Base-by-base conservation (phyloP, 2,113 vertebrate species). In the Leptobrachium ailaonicum region DNA sequence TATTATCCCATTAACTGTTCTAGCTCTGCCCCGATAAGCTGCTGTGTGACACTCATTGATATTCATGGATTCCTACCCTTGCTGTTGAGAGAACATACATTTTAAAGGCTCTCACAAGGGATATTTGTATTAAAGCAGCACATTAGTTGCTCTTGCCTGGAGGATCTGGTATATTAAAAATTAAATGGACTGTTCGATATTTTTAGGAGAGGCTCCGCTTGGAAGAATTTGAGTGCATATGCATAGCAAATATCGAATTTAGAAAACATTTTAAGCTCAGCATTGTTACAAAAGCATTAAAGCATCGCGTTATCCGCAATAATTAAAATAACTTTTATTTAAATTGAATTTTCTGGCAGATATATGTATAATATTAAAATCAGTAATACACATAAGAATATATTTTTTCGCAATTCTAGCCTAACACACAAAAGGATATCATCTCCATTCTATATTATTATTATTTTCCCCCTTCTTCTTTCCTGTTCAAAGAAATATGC, bases 121-220 rank as follows among this genome's bases (percentile, higher is more conserved):
- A 85, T 54, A 79, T 85, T 88, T 86, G 82, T 80, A 87, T 88
- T 86, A 91, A 90, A 90, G 83, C 86, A 62, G 76, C 82, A 83
- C 78, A 86, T 87, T 88, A 85, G 78, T 82, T 86, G 82, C 79
- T 66, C 82, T 66, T 84, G 86, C 86, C 86, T 84, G n/a, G 80
- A 90, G 84, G 81, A 85, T 84, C 76, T 84, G 87, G 86, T 83
- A 77, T 86, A 79, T 83, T 83, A 85, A 84, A 86, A 87, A 84
- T 75, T 85, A 85, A 83, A 79, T 75, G 80, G 73, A 79, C 72
- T 32, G 75, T 86, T 88, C 83, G 80, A 10, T 82, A 85, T 88
- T 84, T 32, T 85, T 82, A 86, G 87, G 83, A 87, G 87, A 85
- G 82, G 64, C 81, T 85, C 63, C 86, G 63, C 83, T 83, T 88